phyloP scores from a whole-genome alignment of 2,797 vertebrate species.

The Oreochromis mossambicus region DNA sequence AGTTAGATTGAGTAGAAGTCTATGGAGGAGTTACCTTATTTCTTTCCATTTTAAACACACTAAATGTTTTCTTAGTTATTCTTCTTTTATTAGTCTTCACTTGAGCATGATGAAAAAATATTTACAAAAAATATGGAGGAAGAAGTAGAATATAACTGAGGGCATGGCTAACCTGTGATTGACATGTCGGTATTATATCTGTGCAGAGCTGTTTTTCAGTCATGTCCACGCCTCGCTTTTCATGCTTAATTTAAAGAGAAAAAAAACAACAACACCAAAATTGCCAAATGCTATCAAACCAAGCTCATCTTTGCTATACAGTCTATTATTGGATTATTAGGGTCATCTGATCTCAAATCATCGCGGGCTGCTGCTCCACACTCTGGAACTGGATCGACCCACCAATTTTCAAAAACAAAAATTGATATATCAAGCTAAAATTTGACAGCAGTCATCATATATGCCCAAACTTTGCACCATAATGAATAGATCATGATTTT shows the following conservation, averaged over 20 bases:
- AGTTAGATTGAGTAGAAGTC: neutral
- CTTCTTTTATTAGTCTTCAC: neutral
- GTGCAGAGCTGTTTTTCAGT: neutral
- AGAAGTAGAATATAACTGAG: neutral
- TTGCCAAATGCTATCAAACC: neutral
- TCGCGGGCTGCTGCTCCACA: neutral
- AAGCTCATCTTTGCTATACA: neutral
- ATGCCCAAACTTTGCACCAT: neutral
- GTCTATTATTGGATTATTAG: neutral
- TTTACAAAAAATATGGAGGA: neutral
- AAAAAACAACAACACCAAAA: neutral
- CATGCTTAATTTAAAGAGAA: neutral
- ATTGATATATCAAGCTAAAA: neutral
- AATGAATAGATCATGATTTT: neutral
- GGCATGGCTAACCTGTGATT: neutral
- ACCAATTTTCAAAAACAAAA: neutral
- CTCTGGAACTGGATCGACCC: rapidly evolving
- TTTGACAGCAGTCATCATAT: neutral
- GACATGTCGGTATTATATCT: neutral
- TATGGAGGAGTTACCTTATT: neutral
- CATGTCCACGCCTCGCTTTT: neutral
- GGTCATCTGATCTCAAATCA: neutral
- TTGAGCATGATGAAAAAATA: neutral
- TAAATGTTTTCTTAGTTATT: neutral
- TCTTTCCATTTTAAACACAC: neutral